Evolutionary conservation across 2,797 vertebrate species (phyloP).

Genomic region (Microctenopoma steveboyesi): DNA sequence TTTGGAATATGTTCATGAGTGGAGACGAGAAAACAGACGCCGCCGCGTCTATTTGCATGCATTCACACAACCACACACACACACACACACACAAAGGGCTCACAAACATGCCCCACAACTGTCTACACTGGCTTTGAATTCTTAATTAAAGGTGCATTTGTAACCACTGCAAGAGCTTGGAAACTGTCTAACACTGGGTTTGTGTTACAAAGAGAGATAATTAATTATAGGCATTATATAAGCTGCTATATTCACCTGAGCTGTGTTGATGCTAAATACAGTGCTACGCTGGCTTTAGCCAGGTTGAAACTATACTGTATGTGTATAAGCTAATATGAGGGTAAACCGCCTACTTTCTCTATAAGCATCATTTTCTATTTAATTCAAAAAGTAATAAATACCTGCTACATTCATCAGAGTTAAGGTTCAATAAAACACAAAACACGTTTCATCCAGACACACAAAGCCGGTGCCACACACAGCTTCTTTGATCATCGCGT

Average conservation of each 20-base stretch:
- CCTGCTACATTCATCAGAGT: neutral
- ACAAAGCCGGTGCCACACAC: slow-evolving; percentile 29
- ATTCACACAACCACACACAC: slow-evolving; percentile 12
- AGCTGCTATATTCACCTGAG: slow-evolving; percentile 6
- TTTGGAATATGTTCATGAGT: slow-evolving; percentile 44
- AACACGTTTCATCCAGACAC: slow-evolving; percentile 26
- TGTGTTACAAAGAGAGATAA: slow-evolving; percentile 12
- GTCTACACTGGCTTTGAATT: slow-evolving; percentile 28
- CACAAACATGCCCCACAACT: slow-evolving; percentile 31
- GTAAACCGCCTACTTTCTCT: no score
- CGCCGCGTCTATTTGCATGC: slow-evolving; percentile 47
- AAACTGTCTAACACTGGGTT: neutral
- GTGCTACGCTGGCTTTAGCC: neutral
- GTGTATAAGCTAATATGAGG: no score
- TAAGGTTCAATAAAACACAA: slow-evolving; percentile 4
- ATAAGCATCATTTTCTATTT: neutral
- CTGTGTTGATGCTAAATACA: no score
- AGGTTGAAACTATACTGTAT: no score
- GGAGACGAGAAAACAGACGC: slow-evolving; percentile 37
- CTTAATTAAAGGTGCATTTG: slow-evolving; percentile 53
- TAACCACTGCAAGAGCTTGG: slow-evolving; percentile 25
- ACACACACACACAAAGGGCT: neutral
- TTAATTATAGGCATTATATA: slow-evolving; percentile 22
- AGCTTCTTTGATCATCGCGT: slow-evolving; percentile 62
- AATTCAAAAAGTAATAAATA: neutral